These are phyloP conservation scores for Amblyornis subalaris DNA, from an alignment of 2,113 vertebrate genomes.

Conservation along the genomic window DNA sequence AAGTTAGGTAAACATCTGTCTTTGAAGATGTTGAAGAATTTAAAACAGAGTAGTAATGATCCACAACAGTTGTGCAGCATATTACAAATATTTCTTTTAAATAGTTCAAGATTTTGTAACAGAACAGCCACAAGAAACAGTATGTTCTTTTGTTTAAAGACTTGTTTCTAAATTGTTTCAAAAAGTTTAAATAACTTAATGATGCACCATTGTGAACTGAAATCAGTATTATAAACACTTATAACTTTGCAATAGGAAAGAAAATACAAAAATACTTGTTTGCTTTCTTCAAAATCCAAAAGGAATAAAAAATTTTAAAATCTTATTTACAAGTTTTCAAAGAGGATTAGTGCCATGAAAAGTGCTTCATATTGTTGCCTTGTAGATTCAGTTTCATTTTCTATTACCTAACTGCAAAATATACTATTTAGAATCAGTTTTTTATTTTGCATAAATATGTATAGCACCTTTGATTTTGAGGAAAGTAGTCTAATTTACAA, in stretches of 20 bases:
- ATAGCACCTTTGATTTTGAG: background rate
- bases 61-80: background rate
- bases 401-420: background rate
- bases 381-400: background rate
- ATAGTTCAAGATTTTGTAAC: constrained; percentile 6
- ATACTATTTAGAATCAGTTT: background rate
- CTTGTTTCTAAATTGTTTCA: background rate
- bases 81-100: constrained; percentile 30
- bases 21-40: constrained; percentile 16
- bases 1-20: constrained; percentile 23
- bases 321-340: background rate
- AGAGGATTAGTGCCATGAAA: background rate
- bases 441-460: background rate
- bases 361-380: background rate
- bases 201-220: background rate
- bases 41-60: constrained; percentile 31
- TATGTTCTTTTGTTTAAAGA: background rate
- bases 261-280: background rate
- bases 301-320: background rate
- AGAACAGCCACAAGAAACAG: background rate
- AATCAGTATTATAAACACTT: background rate
- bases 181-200: background rate
- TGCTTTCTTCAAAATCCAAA: background rate
- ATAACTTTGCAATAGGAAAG: background rate
- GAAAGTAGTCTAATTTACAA: background rate